Evolutionary conservation across 2,888 invertebrate species (phyloP).

Genomic region (Drosophila tripunctata): DNA sequence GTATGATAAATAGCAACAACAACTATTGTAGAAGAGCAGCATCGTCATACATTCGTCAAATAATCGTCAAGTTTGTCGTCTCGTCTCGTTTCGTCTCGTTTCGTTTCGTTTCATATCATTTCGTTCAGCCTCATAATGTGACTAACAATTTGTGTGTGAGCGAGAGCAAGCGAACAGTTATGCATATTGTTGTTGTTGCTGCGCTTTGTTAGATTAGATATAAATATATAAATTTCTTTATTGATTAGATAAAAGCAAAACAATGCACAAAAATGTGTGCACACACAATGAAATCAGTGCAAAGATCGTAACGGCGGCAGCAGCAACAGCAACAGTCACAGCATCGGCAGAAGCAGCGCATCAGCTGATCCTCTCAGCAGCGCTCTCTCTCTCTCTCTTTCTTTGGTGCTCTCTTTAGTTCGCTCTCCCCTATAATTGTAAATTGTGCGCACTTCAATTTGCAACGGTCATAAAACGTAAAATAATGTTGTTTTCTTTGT

Average conservation of each 20-base stretch:
- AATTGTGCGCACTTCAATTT: constrained; percentile 71
- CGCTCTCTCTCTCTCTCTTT: not conserved
- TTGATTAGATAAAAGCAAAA: constrained; percentile 78
- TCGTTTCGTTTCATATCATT: constrained; percentile 37
- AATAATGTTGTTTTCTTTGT: constrained; percentile 13
- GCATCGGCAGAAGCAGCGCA: constrained; percentile 10
- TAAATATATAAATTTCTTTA: constrained; percentile 80
- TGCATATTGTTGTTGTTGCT: constrained; percentile 29
- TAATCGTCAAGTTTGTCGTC: constrained; percentile 53
- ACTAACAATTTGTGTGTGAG: constrained; percentile 48
- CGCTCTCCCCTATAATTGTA: constrained; percentile 49
- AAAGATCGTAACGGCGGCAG: too few species aligned
- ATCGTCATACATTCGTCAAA: constrained; percentile 50
- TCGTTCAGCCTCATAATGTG: constrained; percentile 64
- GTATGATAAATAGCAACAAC: constrained; percentile 9
- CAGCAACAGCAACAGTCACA: too few species aligned
- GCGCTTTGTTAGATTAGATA: constrained; percentile 76
- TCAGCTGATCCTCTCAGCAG: not conserved
- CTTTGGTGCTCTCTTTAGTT: too few species aligned
- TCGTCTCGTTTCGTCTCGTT: constrained; percentile 33
- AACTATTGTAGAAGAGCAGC: not conserved
- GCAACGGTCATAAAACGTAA: constrained; percentile 65
- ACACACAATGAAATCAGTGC: constrained; percentile 56
- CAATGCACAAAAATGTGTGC: constrained; percentile 5
- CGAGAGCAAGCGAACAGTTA: constrained; percentile 5